Conservation (phyloP, 2,113 vertebrate genomes). For the Nothocercus nigrocapillus region DNA sequence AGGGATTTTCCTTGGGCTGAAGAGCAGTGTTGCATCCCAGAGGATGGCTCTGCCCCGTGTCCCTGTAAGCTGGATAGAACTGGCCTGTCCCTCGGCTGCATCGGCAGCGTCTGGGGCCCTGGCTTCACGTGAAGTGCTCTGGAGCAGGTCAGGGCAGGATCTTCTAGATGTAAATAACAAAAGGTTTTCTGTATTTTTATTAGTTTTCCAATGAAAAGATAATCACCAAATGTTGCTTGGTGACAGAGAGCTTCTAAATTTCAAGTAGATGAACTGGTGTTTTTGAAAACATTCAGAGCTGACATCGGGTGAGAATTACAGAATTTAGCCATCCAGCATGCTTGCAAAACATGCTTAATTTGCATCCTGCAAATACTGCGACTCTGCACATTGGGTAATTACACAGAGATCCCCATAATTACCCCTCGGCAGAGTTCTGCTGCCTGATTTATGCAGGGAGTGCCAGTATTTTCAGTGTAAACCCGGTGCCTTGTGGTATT, state of each 20-base stretch:
- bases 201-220: neutral
- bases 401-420: neutral
- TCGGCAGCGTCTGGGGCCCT: rapidly evolving
- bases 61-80: neutral
- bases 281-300: neutral
- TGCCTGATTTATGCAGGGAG: neutral
- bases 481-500: neutral
- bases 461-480: neutral
- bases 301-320: neutral
- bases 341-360: neutral
- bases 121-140: neutral
- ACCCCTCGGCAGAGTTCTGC: neutral
- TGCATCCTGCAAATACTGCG: neutral
- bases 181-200: neutral
- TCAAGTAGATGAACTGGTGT: neutral
- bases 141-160: neutral
- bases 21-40: neutral
- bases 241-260: neutral
- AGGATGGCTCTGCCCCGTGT: neutral
- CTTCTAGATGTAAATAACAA: neutral
- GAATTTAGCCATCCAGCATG: neutral
- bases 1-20: constrained; percentile 3
- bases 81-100: neutral
- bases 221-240: neutral
- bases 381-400: neutral